A percentile compares a stretch with the other conserved stretches of the same genome.
phyloP scores from a whole-genome alignment of 2,113 vertebrate genomes.

The Daboia siamensis region DNA sequence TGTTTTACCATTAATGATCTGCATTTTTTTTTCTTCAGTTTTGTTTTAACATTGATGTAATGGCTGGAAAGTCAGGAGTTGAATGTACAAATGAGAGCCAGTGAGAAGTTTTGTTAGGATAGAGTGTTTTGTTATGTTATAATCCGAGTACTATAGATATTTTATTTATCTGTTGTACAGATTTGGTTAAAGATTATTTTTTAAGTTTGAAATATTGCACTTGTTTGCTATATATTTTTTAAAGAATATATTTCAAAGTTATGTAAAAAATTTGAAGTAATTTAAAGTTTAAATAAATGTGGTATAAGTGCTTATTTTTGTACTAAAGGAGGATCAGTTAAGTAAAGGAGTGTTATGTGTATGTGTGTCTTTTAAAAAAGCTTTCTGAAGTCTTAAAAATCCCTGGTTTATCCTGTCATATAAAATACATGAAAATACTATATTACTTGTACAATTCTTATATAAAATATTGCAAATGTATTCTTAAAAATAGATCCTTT shows the following conservation, averaged over 20 bases:
- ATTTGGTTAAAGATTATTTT: constrained; percentile 67
- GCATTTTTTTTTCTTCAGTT: neutral
- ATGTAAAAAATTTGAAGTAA: constrained; percentile 59
- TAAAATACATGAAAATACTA: neutral
- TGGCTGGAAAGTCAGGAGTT: constrained; percentile 18
- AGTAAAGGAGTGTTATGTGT: constrained; percentile 22
- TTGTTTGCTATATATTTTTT: constrained; percentile 63
- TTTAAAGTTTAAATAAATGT: constrained; percentile 71
- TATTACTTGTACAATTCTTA: neutral
- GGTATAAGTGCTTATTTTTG: constrained; percentile 76
- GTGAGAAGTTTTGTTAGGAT: constrained; percentile 36
- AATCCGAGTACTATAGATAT: constrained; percentile 63
- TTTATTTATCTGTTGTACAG: constrained; percentile 71
- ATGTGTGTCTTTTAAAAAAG: neutral
- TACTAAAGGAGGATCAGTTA: constrained; percentile 64
- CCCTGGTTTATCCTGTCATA: neutral
- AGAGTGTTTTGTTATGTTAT: constrained; percentile 46
- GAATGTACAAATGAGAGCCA: constrained; percentile 17
- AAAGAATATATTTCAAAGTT: constrained; percentile 66
- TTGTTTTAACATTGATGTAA: constrained; percentile 18
- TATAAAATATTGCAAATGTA: neutral
- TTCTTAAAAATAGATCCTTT: neutral
- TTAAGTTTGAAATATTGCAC: constrained; percentile 67
- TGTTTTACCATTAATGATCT: constrained; percentile 20
- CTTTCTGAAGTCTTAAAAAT: neutral